Conservation (phyloP, 2,888 invertebrate species). For the Drosophila longiperda region DNA sequence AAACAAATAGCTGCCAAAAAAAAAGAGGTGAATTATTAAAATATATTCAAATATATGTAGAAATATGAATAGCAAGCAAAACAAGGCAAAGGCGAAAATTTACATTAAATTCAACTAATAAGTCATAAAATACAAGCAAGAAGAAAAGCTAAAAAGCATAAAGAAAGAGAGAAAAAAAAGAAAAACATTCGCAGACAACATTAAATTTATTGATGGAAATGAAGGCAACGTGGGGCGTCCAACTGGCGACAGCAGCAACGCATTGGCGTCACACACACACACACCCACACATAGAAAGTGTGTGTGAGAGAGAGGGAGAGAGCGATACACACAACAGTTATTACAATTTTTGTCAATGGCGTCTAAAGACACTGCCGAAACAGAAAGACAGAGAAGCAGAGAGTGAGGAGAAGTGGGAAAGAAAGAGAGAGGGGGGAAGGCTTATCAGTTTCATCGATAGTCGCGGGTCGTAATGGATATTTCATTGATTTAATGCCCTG, state of each 20-base stretch:
- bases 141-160: not conserved
- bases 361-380: constrained; percentile 44
- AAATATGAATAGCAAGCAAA: constrained; percentile 19
- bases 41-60: constrained; percentile 14
- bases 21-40: constrained; percentile 23
- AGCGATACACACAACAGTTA: constrained; percentile 18
- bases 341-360: constrained; percentile 46
- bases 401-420: not conserved
- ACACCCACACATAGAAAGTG: constrained; percentile 3
- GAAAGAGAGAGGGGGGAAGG: constrained; percentile 1
- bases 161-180: constrained; percentile 1
- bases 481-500: constrained; percentile 37
- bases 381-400: not conserved
- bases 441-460: constrained; percentile 23
- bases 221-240: constrained; percentile 55
- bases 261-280: constrained; percentile 58
- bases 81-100: constrained; percentile 55
- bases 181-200: constrained; percentile 60
- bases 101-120: constrained; percentile 72
- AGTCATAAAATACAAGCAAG: constrained; percentile 51
- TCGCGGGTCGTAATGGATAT: constrained; percentile 34
- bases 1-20: constrained; percentile 39
- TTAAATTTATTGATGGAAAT: constrained; percentile 76
- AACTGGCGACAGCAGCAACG: constrained; percentile 57
- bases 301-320: not conserved